Base-by-base conservation (phyloP, 2,797 vertebrate species). In the Margarornis squamiger region DNA sequence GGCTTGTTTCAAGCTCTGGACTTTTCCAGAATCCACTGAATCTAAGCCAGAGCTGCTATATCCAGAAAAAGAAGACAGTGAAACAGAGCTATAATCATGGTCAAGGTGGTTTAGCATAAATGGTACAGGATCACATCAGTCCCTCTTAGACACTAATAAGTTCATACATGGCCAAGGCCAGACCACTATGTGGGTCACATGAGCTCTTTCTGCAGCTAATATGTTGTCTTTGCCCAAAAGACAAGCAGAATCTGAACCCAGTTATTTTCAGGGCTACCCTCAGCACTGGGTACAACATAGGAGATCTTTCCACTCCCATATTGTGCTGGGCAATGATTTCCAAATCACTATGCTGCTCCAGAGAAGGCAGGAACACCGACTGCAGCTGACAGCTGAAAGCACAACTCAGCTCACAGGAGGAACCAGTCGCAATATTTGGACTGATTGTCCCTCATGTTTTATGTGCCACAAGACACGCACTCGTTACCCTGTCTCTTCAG, bases 51-150 rank as follows among this genome's bases (percentile, higher is more conserved):
- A 86, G 20, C 13, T 38, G 4, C n/a, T 74, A 6, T 6, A 68
- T 29, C 21, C 38, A 80, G 81, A 20, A 76, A 85, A 61, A 72
- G 8, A 43, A 74, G 18, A 7, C 24, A 61, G 7, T 41, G 72
- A 43, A 49, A 78, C 22, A 77, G 19, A 80, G 26, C 9, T 41
- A 29, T 7, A 27, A 26, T 32, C 2, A 2, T 24, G 41, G 27
- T 82, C 34, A 79, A 16, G 41, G 30, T 82, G n/a, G 3, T 71
- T 62, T 23, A 51, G 52, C 19, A 52, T 13, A 70, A 82, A 82
- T 2, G 2, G 16, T 36, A n/a, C 58, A 73, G 48, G 36, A 87
- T 16, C 36, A 39, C 0, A 0, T 26, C 48, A 83, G 27, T 46
- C 22, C 39, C 4, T 71, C 58, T 55, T 34, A 67, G n/a, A 43